Evolutionary conservation across 2,888 invertebrate genomes (phyloP).

Genomic region (Lithophane semibrunnea): DNA sequence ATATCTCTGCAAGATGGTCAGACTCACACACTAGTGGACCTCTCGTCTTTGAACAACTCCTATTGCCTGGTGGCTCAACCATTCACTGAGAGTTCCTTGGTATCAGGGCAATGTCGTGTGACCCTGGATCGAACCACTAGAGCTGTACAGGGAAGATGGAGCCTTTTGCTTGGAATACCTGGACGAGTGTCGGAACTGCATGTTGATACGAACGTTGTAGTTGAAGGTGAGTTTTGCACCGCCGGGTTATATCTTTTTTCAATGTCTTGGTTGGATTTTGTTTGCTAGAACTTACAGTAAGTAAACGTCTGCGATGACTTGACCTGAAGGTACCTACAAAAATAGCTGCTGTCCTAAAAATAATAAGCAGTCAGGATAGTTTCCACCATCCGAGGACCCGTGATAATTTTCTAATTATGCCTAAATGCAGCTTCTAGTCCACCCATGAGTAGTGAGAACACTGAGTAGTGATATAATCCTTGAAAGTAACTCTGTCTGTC

Average conservation of each 20-base stretch:
- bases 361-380: background rate
- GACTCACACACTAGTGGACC: constrained; percentile 71
- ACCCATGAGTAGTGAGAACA: background rate
- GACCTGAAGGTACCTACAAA: background rate
- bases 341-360: background rate
- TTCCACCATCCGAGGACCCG: background rate
- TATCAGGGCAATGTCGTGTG: constrained; percentile 84
- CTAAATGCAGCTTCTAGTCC: background rate
- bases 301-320: background rate
- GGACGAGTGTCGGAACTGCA: constrained; percentile 84
- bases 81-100: constrained; percentile 81
- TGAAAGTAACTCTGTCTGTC: too few species aligned
- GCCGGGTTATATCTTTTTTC: background rate
- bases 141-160: constrained; percentile 87
- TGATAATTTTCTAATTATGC: background rate
- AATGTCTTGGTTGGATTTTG: background rate
- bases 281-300: background rate
- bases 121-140: constrained; percentile 81
- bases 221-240: constrained; percentile 76
- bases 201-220: constrained; percentile 78
- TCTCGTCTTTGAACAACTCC: constrained; percentile 77
- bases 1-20: constrained; percentile 80
- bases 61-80: constrained; percentile 85
- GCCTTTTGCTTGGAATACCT: constrained; percentile 82
- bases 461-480: background rate